Base-by-base conservation (phyloP, 2,797 vertebrate genomes). In the Hipposideros larvatus region DNA sequence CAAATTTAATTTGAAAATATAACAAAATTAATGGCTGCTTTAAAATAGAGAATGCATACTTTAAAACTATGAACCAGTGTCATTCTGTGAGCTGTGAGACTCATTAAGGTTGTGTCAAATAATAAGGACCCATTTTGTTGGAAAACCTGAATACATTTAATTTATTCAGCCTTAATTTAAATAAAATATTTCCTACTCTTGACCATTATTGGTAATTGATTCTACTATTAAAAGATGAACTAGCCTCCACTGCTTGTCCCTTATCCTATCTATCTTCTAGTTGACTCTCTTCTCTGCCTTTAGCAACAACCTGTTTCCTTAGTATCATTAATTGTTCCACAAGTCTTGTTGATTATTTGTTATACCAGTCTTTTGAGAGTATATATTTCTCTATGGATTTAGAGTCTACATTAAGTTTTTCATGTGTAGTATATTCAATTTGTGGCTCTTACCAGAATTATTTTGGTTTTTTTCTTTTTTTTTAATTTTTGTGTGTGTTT, bases 271-370 rank as follows among this genome's bases (percentile, higher is more conserved):
- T 73, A 15, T 31, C 6, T 70, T 51, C 43, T 65, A 11, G 48
- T 91, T 91, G 34, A 65, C 34, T 84, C 26, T 74, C 57, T 91
- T 68, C 24, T 65, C 14, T 74, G 79, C 59, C 46, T 51, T 91
- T 84, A n/a, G 34, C 46, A 84, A 31, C 1, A 48, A 63, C n/a
- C 66, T 91, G 78, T 91, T 91, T 91, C 66, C 48, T 85, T 85
- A 41, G 34, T 57, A 43, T 71, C 37, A 57, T 57, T 79, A 61
- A 71, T 80, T 80, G 43, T 80, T 87, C 68, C 46, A 46, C 34
- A 87, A 70, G 21, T 87, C 55, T 87, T 87, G 43, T 79, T 87
- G 61, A 87, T 71, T 80, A 80, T 73, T 93, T 87, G 55, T 80
- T 87, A n/a, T 70, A 43, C 43, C 84, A 73, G 1, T 80, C 34